Percentiles rank a stretch among this genome's conserved stretches.
Evolutionary conservation across 2,888 invertebrate species (phyloP).

Genomic region (Eretmocerus hayati): DNA sequence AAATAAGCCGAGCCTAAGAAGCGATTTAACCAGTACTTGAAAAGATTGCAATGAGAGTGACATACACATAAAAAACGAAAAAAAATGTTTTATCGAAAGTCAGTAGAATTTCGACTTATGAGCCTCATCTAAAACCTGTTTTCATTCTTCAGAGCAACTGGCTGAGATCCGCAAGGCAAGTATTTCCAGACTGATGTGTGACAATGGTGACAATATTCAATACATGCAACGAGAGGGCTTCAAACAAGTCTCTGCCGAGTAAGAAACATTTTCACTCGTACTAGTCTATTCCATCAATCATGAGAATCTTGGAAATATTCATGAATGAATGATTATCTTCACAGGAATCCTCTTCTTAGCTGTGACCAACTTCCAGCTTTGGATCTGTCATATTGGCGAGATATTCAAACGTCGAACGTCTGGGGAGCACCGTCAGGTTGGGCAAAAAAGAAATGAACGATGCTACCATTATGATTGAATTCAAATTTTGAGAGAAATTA

Average conservation of each 20-base stretch:
- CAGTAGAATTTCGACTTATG: background rate
- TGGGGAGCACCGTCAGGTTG: too few relatives aligned
- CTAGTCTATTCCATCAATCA: too few relatives aligned
- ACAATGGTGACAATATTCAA: constrained; percentile 59
- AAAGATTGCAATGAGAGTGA: too few relatives aligned
- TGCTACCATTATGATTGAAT: too few relatives aligned
- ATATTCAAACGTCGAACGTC: constrained; percentile 20
- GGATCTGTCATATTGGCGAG: constrained; percentile 59
- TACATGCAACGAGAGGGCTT: constrained; percentile 48
- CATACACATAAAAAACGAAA: too few relatives aligned
- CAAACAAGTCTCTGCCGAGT: constrained; percentile 56
- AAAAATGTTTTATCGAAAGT: background rate
- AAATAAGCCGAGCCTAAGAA: too few relatives aligned
- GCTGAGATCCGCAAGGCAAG: constrained; percentile 69
- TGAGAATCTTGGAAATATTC: background rate
- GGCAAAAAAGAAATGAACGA: too few relatives aligned
- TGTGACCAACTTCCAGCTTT: constrained; percentile 60
- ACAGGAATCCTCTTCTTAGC: constrained; percentile 59
- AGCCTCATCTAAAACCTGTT: background rate
- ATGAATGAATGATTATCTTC: too few relatives aligned
- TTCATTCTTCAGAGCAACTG: constrained; percentile 54
- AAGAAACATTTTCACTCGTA: constrained; percentile 34
- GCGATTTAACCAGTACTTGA: too few relatives aligned
- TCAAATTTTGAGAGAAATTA: too few relatives aligned
- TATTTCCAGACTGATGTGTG: constrained; percentile 71